These are phyloP conservation scores for Paelopatides confundens DNA, from an alignment of 53 echinoderm and acorn worm genomes.

Conservation along the genomic window DNA sequence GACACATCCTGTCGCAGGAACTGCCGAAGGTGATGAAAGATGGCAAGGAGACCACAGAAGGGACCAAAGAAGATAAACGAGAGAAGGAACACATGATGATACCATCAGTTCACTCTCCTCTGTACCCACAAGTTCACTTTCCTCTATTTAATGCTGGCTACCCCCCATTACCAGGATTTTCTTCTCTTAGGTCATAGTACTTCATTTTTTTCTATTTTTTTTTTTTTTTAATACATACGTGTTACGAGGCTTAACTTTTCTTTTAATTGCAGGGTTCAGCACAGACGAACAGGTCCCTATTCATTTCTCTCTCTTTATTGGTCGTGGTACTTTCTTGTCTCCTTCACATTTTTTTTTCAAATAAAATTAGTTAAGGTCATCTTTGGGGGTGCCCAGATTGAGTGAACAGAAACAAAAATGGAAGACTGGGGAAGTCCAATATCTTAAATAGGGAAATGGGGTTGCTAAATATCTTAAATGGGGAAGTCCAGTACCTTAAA, in stretches of 20 bases:
- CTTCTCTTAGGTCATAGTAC: slow-evolving; percentile 42
- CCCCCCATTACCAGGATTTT: slow-evolving; percentile 29
- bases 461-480: too few species aligned
- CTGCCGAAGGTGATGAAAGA: not conserved
- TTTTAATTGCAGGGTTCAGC: not conserved
- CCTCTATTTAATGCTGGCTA: slow-evolving; percentile 43
- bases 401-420: too few species aligned
- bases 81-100: not conserved
- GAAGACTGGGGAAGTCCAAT: too few species aligned
- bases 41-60: not conserved
- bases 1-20: not conserved
- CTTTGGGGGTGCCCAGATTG: too few species aligned
- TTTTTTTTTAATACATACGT: not conserved
- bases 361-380: too few species aligned
- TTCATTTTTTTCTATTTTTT: not conserved
- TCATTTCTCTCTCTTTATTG: not conserved
- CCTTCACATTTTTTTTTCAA: not conserved
- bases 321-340: not conserved
- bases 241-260: not conserved
- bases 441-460: too few species aligned
- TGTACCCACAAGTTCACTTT: slow-evolving; percentile 42
- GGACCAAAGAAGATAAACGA: not conserved
- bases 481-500: too few species aligned
- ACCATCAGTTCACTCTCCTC: slow-evolving; percentile 9
- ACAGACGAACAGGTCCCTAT: not conserved